Base-by-base conservation (phyloP, 2,113 vertebrate species). In the Phylloscopus whistleri region DNA sequence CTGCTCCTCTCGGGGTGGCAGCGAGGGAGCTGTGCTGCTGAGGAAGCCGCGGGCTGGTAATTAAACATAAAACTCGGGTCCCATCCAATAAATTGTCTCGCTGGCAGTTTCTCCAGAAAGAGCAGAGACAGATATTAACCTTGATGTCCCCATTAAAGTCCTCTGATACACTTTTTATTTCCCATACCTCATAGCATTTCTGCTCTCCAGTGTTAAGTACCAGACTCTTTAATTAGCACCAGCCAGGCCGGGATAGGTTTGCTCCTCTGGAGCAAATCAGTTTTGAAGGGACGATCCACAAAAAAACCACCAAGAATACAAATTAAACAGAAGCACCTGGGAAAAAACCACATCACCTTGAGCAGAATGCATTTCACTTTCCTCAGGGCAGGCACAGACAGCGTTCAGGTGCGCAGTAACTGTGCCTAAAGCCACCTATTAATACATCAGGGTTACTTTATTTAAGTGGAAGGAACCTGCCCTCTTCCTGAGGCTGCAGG, bases 21-120 rank as follows among this genome's bases (percentile, higher is more conserved):
- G 93, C 59, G 11, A 14, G 13, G 77, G 64, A 68, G 67, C 67
- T 11, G 26, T 76, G 93, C 68, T 78, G 90, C 93, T 89, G 19
- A 95, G 85, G 84, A 95, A 90, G 60, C 72, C 88, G 27, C 3
- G 44, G 27, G 51, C 85, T 92, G 94, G 90, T 94, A 96, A 97
- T 98, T 97, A 97, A 95, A 94, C 92, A 44, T 35, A 91, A 97
- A 96, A 76, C 43, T 75, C 59, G 4, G 88, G 92, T 92, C 88
- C 19, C 10, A 13, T 73, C 73, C 88, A 46, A 69, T 86, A 94
- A 96, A 95, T 91, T 93, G 87, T 96, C 90, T 90, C 19, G 21
- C 87, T 84, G 83, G 62, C 83, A 94, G 83, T 90, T 87, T 60
- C 73, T 90, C 41, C 85, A 87, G 88, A 44, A 96, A 81, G 68